A percentile compares a stretch with the other conserved stretches of the same genome.
Conservation (phyloP, 1,140 invertebrate genomes). For the Lysiphlebus fabarum region DNA sequence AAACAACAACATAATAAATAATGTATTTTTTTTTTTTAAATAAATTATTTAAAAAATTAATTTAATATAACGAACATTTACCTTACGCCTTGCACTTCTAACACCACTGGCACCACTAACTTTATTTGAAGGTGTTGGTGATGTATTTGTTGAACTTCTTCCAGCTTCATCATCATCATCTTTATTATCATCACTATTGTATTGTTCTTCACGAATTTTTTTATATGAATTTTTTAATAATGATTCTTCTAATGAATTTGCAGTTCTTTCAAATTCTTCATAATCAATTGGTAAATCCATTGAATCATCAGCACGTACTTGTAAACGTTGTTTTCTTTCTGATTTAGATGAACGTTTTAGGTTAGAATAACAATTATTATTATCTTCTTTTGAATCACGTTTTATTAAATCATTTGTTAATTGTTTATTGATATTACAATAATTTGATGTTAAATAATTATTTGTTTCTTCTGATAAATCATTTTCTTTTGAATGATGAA, state of each 20-base stretch:
- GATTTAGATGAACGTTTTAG: conserved; percentile 42
- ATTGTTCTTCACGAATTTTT: conserved; percentile 2
- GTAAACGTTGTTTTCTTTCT: conserved; percentile 48
- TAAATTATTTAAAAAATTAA: conserved; percentile 13
- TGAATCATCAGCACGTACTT: conserved; percentile 47
- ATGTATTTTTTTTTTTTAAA: not conserved
- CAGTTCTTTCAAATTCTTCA: conserved; percentile 41
- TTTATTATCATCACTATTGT: conserved; percentile 46
- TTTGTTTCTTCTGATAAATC: conserved; percentile 25
- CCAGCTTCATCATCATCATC: conserved; percentile 43
- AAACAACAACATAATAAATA: too few species aligned
- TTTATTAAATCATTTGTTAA: conserved; percentile 16
- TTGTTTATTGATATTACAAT: too few species aligned
- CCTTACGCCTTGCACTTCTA: conserved; percentile 51
- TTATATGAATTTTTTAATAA: too few species aligned
- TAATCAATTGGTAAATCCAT: conserved; percentile 48
- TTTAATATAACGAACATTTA: conserved; percentile 26
- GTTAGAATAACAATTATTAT: conserved; percentile 30
- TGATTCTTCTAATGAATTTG: conserved; percentile 38
- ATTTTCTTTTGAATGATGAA: conserved; percentile 10
- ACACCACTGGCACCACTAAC: conserved; percentile 36
- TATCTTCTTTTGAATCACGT: conserved; percentile 29
- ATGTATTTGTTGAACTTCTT: conserved; percentile 48
- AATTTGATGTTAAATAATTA: not conserved
- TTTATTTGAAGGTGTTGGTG: conserved; percentile 46